Conservation (phyloP, 2,888 invertebrate species). For the Drosophila niveifrons region DNA sequence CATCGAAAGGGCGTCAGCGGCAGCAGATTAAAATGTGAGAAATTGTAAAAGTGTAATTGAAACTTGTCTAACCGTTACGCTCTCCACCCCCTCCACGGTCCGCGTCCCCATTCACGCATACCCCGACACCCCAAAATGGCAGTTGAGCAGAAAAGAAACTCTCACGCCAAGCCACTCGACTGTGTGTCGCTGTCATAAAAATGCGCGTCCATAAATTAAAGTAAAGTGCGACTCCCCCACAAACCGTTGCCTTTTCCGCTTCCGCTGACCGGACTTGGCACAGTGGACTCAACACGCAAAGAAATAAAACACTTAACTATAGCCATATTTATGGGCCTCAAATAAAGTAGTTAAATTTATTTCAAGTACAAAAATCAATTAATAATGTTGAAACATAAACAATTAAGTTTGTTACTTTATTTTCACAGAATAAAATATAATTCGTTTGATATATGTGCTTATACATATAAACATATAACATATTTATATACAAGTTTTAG, state of each 20-base stretch:
- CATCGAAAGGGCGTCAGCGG: slow-evolving; percentile 74
- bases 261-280: slow-evolving; percentile 66
- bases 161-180: slow-evolving; percentile 44
- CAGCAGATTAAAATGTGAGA: slow-evolving; percentile 79
- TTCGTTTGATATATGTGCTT: too few relatives aligned
- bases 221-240: slow-evolving; percentile 64
- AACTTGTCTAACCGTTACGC: slow-evolving; percentile 75
- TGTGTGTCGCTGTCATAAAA: slow-evolving; percentile 79
- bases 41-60: slow-evolving; percentile 81
- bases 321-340: neutral
- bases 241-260: slow-evolving; percentile 56
- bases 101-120: slow-evolving; percentile 17
- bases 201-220: slow-evolving; percentile 79
- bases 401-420: too few relatives aligned
- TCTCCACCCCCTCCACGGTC: neutral
- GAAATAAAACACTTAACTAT: neutral
- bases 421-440: too few relatives aligned
- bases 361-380: too few relatives aligned
- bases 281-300: slow-evolving; percentile 25
- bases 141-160: slow-evolving; percentile 32
- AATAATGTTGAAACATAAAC: too few relatives aligned
- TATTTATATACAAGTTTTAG: too few relatives aligned
- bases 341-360: slow-evolving; percentile 6
- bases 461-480: too few relatives aligned
- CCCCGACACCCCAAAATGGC: slow-evolving; percentile 13